Conservation (phyloP, 2,888 invertebrate species). For the Nowickia ferox region DNA sequence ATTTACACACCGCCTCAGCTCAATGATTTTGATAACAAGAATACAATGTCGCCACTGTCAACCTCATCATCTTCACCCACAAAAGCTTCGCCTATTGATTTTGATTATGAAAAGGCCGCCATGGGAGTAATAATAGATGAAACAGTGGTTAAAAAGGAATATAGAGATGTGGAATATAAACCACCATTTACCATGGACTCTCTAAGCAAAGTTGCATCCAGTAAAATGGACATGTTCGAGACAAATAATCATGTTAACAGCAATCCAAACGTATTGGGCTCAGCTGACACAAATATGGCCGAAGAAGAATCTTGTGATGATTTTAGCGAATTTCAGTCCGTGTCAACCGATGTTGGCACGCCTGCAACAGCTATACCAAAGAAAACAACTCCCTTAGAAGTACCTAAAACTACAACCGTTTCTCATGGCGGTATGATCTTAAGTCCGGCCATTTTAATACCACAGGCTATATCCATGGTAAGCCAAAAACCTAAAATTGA, state of each 20-base stretch:
- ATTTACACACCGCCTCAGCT: slow-evolving; percentile 82
- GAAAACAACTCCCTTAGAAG: slow-evolving; percentile 62
- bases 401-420: slow-evolving; percentile 73
- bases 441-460: slow-evolving; percentile 80
- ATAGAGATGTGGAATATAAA: slow-evolving; percentile 83
- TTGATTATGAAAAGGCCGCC: slow-evolving; percentile 82
- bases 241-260: slow-evolving; percentile 10
- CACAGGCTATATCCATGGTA: slow-evolving; percentile 79
- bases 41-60: slow-evolving; percentile 54
- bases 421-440: slow-evolving; percentile 79
- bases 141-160: slow-evolving; percentile 83
- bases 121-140: slow-evolving; percentile 83
- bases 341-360: slow-evolving; percentile 74
- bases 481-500: slow-evolving; percentile 82
- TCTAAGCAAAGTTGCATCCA: slow-evolving; percentile 14
- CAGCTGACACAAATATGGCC: neutral
- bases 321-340: slow-evolving; percentile 84
- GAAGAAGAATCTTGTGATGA: slow-evolving; percentile 81
- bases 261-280: slow-evolving; percentile 8
- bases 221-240: slow-evolving; percentile 39
- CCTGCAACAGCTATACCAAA: slow-evolving; percentile 4
- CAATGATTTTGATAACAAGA: slow-evolving; percentile 73
- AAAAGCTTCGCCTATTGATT: slow-evolving; percentile 80
- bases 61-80: slow-evolving; percentile 67
- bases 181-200: slow-evolving; percentile 78